These are phyloP conservation scores for Tetranychus truncatus DNA, from an alignment of 2,888 invertebrate species.

Conservation along the genomic window DNA sequence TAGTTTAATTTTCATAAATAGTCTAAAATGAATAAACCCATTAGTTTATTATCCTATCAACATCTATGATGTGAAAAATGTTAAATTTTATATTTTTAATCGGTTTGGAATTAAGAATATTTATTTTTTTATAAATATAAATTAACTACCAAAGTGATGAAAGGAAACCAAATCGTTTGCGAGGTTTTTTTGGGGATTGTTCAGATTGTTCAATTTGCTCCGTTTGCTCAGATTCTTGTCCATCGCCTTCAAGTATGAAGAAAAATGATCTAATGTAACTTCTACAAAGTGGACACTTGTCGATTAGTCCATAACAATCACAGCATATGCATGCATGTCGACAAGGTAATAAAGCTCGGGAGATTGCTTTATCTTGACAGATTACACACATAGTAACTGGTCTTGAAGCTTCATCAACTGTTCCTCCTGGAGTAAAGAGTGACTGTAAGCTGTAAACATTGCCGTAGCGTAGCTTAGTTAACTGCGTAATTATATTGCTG, in stretches of 20 bases:
- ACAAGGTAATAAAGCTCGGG: slow-evolving; percentile 62
- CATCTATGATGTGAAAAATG: too few relatives aligned
- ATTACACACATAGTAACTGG: slow-evolving; percentile 46
- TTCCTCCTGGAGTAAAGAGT: slow-evolving; percentile 16
- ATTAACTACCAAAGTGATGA: background rate
- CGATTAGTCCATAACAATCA: slow-evolving; percentile 56
- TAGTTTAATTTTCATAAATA: too few relatives aligned
- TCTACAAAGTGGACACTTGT: slow-evolving; percentile 70
- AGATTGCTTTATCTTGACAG: slow-evolving; percentile 57
- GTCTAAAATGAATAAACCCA: too few relatives aligned
- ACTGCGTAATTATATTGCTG: slow-evolving; percentile 63
- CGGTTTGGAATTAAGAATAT: background rate
- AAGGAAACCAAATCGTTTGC: background rate
- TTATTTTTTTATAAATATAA: background rate
- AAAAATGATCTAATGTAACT: slow-evolving; percentile 64
- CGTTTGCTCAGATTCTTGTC: background rate
- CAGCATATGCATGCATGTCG: slow-evolving; percentile 67
- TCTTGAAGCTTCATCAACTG: slow-evolving; percentile 3
- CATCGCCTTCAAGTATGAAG: slow-evolving; percentile 23
- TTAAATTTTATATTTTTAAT: too few relatives aligned
- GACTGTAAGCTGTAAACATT: slow-evolving; percentile 17
- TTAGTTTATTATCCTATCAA: too few relatives aligned
- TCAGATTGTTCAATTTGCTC: background rate
- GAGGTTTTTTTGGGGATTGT: background rate
- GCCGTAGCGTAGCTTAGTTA: slow-evolving; percentile 63